Percentiles rank a stretch among this genome's conserved stretches.
Conservation (phyloP, 2,113 vertebrate species). For the Phylloscopus trochiloides region DNA sequence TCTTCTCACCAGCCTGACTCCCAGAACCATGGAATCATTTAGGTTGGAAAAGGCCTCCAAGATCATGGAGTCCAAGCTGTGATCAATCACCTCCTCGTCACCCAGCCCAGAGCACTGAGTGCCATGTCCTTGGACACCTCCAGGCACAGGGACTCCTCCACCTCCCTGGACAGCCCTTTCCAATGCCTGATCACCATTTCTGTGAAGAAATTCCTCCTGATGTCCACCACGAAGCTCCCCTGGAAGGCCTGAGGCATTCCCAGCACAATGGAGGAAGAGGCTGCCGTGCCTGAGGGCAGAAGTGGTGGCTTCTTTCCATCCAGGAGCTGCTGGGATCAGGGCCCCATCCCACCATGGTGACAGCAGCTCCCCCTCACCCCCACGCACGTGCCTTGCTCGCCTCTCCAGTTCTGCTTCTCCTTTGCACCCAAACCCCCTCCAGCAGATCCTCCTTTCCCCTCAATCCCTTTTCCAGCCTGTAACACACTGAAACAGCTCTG, state of each 20-base stretch:
- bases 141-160: neutral
- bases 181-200: neutral
- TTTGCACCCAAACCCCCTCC: neutral
- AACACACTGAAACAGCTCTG: neutral
- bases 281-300: neutral
- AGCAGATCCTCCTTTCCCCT: neutral
- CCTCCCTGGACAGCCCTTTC: neutral
- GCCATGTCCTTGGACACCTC: neutral
- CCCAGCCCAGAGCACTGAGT: neutral
- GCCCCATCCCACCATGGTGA: neutral
- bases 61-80: neutral
- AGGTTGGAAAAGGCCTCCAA: neutral
- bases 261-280: neutral
- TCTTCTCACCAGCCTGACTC: neutral
- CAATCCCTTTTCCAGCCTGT: neutral
- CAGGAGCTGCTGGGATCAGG: neutral
- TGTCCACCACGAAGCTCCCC: neutral
- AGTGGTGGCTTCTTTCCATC: neutral
- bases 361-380: neutral
- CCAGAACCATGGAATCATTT: neutral
- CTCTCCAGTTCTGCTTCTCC: neutral
- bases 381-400: accelerated
- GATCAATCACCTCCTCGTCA: neutral
- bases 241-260: neutral
- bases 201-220: neutral